Evolutionary conservation across 2,888 invertebrate genomes (phyloP), one percentile per base, ranked within the genome.

Genomic region (Noctua comes): DNA sequence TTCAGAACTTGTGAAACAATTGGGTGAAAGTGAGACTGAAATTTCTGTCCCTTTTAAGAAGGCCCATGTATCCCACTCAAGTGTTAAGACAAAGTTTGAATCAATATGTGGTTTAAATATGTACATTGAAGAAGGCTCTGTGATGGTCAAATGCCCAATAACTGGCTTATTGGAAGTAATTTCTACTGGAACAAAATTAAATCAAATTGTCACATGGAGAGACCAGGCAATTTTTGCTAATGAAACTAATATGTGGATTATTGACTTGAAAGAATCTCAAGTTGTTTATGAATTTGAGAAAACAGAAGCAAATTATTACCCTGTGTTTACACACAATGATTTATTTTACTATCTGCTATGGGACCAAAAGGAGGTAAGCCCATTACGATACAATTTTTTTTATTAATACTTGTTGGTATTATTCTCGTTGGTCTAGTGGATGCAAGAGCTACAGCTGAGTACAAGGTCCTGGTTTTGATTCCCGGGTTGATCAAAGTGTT

Each of bases 271-370:
- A 83, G 90, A 91, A 80, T 92, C 91, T 59, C 89, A 91, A 68
- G 88, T 93, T 69, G 54, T 91, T 27, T 91, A 87, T 90, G 90
- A 92, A 77, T 95, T 95, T 91, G 91, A 93, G 76, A 88, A 91
- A 72, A 83, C 75, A 66, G 89, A 86, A 27, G 86, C 71, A 59
- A 89, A 91, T 79, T 95, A 93, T 84, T 91, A 92, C 82, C 95
- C 95, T 57, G 83, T 97, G 24, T 85, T 87, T 65, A 88, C 91
- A 27, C 76, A 92, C 70, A 91, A 94, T 78, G 91, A 94, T 88
- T 83, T 85, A 48, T 94, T 97, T 68, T 96, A 95, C 82, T 97
- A 93, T 84, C 75, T 96, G 51, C 68, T 91, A 73, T 93, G 93
- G 91, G 88, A 87, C 83, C 89, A 91, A 48, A 86, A 91, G 21